These are phyloP conservation scores for Cacoxenus indagator DNA, from an alignment of 2,888 invertebrate species.

Conservation along the genomic window DNA sequence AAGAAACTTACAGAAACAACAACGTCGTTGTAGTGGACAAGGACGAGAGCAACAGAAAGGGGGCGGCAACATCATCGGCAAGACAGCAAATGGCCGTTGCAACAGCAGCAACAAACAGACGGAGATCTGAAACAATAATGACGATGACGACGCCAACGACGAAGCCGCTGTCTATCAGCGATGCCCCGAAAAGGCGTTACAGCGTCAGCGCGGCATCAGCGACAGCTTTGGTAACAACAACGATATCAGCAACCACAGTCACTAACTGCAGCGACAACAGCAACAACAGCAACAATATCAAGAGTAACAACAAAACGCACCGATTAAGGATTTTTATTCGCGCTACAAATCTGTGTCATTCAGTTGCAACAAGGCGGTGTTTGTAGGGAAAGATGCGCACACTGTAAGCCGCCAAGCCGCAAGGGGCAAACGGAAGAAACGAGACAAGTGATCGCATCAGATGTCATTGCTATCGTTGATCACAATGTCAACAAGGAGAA, in stretches of 20 bases:
- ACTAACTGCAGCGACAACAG: background rate
- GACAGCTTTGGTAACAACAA: background rate
- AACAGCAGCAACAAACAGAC: background rate
- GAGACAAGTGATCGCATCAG: conserved; percentile 61
- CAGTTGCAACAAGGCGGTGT: background rate
- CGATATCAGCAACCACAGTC: background rate
- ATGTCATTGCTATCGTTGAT: conserved; percentile 63
- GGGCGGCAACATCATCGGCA: background rate
- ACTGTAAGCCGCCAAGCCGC: background rate
- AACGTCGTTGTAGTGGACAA: too few species aligned
- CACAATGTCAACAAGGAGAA: conserved; percentile 59
- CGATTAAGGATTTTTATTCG: conserved; percentile 23
- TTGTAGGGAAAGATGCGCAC: background rate
- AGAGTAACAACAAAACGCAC: conserved; percentile 13
- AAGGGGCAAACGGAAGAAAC: background rate
- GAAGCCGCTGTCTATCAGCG: conserved; percentile 10
- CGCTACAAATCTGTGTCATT: conserved; percentile 23
- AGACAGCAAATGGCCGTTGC: background rate
- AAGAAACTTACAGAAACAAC: background rate
- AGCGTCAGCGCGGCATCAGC: conserved; percentile 19
- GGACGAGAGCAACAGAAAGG: background rate
- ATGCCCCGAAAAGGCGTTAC: conserved; percentile 22
- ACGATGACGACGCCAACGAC: conserved; percentile 1
- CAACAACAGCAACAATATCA: background rate
- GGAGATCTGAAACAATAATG: background rate